Evolutionary conservation across 2,888 invertebrate genomes (phyloP), one percentile per base, ranked within the genome.

Genomic region (Ischnus inquisitorius): DNA sequence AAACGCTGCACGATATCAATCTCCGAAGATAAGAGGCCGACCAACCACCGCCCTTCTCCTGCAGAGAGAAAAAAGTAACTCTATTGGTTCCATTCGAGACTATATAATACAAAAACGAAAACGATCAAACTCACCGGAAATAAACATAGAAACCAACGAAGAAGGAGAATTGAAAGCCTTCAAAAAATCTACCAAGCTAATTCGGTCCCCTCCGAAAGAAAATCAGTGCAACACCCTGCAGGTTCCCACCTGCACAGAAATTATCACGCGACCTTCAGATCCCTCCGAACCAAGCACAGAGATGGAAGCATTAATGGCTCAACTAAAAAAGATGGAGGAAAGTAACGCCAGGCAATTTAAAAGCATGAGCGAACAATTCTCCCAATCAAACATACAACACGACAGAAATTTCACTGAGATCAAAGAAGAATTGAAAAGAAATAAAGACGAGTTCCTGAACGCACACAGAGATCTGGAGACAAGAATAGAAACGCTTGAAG

Each of bases 1-100:
- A 43, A 92, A 19, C 22, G 19, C 57, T 3, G 3, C 57, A 22
- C 6, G 8, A 3, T 22, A 57, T 2, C 8, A 57, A 57, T 1
- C 22, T 57, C 48, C 28, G 68, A 68, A 51, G 68, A 28, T 51
- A 48, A 68, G 48, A 48, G 68, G 48, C 68, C 68, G 68, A 68
- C 48, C 68, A 6, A 16, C 46, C 28, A 48, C 46, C 8, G 5
- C 25, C 12, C 48, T 22, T 3, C 22, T 67, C 19, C 19, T 67
- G 5, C 67, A 67, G 46, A 19, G 67, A 43, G 67, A 67, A 67
- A 46, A 10, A 67, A 46, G 25, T n/a, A 46, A 67, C 22, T 67
- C 67, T 10, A 22, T 67, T 22, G 67, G 67, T 25, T 67, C 67
- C 25, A 67, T 67, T 5, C 41, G 46, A 46, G 68, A 68, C 2